A percentile compares a stretch with the other conserved stretches of the same genome.
Evolutionary conservation across 2,113 vertebrate genomes (phyloP).

Genomic region (Octodon degus): DNA sequence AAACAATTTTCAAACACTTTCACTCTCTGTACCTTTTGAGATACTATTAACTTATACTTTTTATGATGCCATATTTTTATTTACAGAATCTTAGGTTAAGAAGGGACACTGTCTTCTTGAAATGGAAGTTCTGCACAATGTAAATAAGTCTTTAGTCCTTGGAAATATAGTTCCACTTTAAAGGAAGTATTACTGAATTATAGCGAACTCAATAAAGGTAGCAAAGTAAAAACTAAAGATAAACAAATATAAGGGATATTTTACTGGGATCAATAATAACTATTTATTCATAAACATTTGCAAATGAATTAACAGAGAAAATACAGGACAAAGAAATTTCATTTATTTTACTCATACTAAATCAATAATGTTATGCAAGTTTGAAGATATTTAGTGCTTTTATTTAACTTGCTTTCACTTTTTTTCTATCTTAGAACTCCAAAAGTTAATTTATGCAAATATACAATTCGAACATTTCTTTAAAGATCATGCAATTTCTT

Average conservation of each 20-base stretch:
- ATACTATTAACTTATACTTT: background rate
- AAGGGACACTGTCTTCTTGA: background rate
- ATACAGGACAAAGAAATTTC: background rate
- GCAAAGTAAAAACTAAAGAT: background rate
- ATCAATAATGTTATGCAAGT: background rate
- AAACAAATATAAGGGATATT: background rate
- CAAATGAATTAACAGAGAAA: background rate
- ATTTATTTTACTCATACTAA: background rate
- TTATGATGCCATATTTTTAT: background rate
- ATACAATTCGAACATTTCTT: constrained; percentile 1
- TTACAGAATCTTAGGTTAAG: background rate
- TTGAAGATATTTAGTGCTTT: background rate
- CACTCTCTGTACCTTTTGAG: background rate
- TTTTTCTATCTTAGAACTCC: background rate
- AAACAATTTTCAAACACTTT: background rate
- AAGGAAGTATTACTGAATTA: background rate
- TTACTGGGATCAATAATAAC: background rate
- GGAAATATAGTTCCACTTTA: background rate
- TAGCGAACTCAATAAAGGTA: background rate
- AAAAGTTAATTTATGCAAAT: background rate
- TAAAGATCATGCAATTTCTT: background rate
- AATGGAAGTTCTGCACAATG: background rate
- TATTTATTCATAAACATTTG: background rate
- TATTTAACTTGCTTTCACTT: background rate
- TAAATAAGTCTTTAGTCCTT: background rate